These are phyloP conservation scores for Pseudanteris insignis DNA, from an alignment of 2,888 invertebrate genomes.

Conservation along the genomic window DNA sequence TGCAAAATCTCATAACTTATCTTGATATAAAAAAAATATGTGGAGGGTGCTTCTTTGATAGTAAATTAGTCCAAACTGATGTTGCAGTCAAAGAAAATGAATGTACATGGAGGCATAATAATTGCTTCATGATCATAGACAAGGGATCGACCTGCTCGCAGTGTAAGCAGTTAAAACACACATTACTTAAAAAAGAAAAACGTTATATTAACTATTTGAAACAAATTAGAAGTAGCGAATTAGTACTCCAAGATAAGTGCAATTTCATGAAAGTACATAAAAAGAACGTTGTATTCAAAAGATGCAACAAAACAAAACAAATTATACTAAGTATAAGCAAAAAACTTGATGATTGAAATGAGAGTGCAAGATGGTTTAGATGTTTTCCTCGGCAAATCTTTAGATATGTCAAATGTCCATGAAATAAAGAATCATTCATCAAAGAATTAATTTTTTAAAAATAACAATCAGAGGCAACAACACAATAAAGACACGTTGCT, in stretches of 20 bases:
- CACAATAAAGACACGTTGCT: neutral
- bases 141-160: neutral
- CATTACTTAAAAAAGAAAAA: constrained; percentile 1
- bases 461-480: neutral
- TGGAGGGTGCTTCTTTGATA: neutral
- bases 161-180: neutral
- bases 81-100: constrained; percentile 3
- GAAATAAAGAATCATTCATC: neutral
- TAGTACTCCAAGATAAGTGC: neutral
- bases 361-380: neutral
- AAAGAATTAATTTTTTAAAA: neutral
- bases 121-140: constrained; percentile 1
- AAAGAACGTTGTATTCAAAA: constrained; percentile 4
- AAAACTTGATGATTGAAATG: neutral
- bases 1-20: neutral
- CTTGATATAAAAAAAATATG: neutral
- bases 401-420: neutral
- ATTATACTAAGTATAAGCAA: neutral
- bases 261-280: neutral
- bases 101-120: constrained; percentile 3
- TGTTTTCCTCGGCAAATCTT: neutral
- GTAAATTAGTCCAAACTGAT: neutral
- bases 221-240: neutral
- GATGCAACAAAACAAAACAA: constrained; percentile 1
- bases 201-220: constrained; percentile 4